Base-by-base conservation (phyloP, 2,113 vertebrate species). In the Sorex araneus region DNA sequence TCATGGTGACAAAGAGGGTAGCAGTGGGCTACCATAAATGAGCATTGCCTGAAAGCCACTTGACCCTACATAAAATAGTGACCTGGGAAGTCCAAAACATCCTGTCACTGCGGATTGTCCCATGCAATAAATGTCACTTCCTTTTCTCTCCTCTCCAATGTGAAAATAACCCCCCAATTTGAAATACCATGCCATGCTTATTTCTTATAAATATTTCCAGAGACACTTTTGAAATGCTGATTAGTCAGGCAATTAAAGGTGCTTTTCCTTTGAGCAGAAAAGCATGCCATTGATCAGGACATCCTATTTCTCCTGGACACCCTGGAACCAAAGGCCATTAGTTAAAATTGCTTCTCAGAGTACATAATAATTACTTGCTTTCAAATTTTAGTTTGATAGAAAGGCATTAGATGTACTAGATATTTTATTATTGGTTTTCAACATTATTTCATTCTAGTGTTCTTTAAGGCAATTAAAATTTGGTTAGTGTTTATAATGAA, bases 351-450 rank as follows among this genome's bases (percentile, higher is more conserved):
- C 81, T 89, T 87, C 66, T 32, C 47, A 91, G 69, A 84, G 32
- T 10, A 77, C 19, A 19, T 76, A 80, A 67, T 21, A 87, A 69
- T 91, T 28, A 80, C 28, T 84, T 87, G 32, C 30, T 70, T 40
- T 88, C n/a, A 64, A 79, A 77, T 84, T 89, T 60, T 84, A 67
- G 34, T 86, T 94, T 47, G 47, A 73, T 32, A 66, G 12, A 63
- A 80, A 94, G 47, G 27, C 57, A n/a, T 90, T 50, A 60, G 66
- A 74, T 80, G 36, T 50, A 34, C 36, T 89, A 69, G 89, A 63
- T 93, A 71, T 60, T 87, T 75, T 79, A 73, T 47, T 54, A 43
- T 71, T 81, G 88, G 36, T 15, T 86, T 73, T 40, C 40, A 40
- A 40, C 40, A 4, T 7, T 40, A 40, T 40, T 40, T 40, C 40